These are phyloP conservation scores for Drosophila mayri DNA, from an alignment of 1,140 invertebrate genomes.

Conservation along the genomic window DNA sequence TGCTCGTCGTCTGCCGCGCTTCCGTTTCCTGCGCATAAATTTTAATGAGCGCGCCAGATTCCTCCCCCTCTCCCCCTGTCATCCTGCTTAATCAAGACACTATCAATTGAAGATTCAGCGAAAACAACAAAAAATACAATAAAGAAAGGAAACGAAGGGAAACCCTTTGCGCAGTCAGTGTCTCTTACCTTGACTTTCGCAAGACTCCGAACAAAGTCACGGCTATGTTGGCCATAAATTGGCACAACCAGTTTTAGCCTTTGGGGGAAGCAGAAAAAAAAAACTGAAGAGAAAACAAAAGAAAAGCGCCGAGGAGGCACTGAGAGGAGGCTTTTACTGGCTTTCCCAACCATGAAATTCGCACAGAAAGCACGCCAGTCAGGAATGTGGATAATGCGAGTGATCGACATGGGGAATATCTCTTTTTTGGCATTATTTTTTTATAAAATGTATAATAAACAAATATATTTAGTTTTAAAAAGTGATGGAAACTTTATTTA, in stretches of 20 bases:
- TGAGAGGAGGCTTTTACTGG: conserved; percentile 62
- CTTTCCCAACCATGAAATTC: conserved; percentile 69
- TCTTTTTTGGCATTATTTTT: neutral
- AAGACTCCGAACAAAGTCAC: conserved; percentile 55
- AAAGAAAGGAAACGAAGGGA: conserved; percentile 11
- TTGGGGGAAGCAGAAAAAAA: conserved; percentile 44
- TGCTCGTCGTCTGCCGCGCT: conserved; percentile 70
- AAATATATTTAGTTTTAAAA: neutral
- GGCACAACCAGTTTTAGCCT: conserved; percentile 66
- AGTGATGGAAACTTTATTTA: neutral
- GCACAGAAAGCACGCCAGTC: conserved; percentile 20
- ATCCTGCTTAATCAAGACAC: conserved; percentile 22
- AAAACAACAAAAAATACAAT: neutral
- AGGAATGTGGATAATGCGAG: neutral
- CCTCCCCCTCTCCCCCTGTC: neutral
- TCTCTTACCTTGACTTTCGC: conserved; percentile 60
- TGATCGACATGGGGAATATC: conserved; percentile 15
- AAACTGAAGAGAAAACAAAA: conserved; percentile 55
- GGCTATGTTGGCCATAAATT: conserved; percentile 60
- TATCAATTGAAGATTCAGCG: conserved; percentile 62
- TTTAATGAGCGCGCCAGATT: conserved; percentile 66
- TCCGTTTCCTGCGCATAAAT: conserved; percentile 83
- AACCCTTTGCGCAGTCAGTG: conserved; percentile 39
- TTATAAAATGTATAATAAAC: too few species aligned
- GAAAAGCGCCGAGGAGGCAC: conserved; percentile 51